A percentile compares a stretch with the other conserved stretches of the same genome.
phyloP scores from a whole-genome alignment of 2,888 invertebrate species.

The Agrochola macilenta region DNA sequence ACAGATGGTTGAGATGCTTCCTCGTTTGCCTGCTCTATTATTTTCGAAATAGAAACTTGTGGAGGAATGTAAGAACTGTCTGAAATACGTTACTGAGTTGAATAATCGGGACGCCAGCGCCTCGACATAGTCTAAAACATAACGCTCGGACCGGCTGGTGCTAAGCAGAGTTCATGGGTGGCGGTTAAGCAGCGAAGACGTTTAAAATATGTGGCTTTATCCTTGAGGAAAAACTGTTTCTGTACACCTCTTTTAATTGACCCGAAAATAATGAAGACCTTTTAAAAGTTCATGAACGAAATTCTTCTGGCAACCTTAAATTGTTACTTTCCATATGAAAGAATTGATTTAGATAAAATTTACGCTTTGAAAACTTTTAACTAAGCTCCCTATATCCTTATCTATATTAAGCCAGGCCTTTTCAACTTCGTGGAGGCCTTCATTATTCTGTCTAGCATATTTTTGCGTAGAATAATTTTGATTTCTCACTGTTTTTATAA shows the following conservation, averaged over 20 bases:
- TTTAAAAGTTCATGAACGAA: conserved; percentile 6
- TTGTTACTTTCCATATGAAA: conserved; percentile 42
- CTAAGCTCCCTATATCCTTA: conserved; percentile 40
- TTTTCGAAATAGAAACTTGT: background rate
- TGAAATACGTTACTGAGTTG: too few species aligned
- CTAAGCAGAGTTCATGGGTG: too few species aligned
- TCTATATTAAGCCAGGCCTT: conserved; percentile 51
- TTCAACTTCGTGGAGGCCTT: conserved; percentile 18
- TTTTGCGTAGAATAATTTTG: conserved; percentile 15
- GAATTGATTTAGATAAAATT: conserved; percentile 47
- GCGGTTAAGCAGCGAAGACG: too few species aligned
- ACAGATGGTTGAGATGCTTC: background rate
- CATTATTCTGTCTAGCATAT: background rate
- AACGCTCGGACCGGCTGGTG: too few species aligned
- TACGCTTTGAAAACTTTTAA: conserved; percentile 52
- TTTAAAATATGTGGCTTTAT: too few species aligned
- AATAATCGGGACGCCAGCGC: too few species aligned
- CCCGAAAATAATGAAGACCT: conserved; percentile 17
- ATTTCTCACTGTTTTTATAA: background rate
- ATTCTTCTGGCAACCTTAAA: conserved; percentile 24
- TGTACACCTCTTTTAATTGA: conserved; percentile 21
- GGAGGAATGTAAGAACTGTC: background rate
- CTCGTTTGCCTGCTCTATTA: background rate
- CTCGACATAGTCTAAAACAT: too few species aligned
- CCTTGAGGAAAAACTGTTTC: too few species aligned